These are phyloP conservation scores for Podilymbus podiceps DNA, from an alignment of 2,113 vertebrate species.

Conservation along the genomic window DNA sequence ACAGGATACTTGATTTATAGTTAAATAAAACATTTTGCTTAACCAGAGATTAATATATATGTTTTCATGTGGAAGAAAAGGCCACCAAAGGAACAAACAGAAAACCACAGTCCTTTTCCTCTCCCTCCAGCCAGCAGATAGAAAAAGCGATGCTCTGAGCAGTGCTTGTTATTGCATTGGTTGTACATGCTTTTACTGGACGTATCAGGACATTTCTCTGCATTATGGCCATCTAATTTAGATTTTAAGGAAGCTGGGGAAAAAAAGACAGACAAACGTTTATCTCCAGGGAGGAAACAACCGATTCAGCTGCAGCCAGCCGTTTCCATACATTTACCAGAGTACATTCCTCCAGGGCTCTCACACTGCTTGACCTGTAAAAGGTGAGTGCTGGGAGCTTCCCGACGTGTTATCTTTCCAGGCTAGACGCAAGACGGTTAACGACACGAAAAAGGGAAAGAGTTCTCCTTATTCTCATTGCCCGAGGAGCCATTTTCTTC, in stretches of 20 bases:
- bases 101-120: not conserved
- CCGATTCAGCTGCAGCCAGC: slow-evolving; percentile 53
- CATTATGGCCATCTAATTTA: not conserved
- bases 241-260: not conserved
- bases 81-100: not conserved
- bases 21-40: not conserved
- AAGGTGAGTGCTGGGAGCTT: slow-evolving; percentile 20
- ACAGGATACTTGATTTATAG: not conserved
- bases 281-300: slow-evolving; percentile 48
- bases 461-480: not conserved
- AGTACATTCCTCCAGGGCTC: slow-evolving; percentile 13
- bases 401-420: not conserved
- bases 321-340: slow-evolving; percentile 52
- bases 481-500: not conserved
- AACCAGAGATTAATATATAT: not conserved
- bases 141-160: not conserved
- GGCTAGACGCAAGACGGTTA: not conserved
- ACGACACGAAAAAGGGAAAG: not conserved
- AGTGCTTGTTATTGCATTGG: not conserved
- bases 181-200: not conserved
- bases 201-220: not conserved
- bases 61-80: not conserved
- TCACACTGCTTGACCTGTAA: slow-evolving; percentile 17
- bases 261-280: not conserved
- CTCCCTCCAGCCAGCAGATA: not conserved